Evolutionary conservation across 2,113 vertebrate species (phyloP).

Genomic region (Ariopsis seemanni): DNA sequence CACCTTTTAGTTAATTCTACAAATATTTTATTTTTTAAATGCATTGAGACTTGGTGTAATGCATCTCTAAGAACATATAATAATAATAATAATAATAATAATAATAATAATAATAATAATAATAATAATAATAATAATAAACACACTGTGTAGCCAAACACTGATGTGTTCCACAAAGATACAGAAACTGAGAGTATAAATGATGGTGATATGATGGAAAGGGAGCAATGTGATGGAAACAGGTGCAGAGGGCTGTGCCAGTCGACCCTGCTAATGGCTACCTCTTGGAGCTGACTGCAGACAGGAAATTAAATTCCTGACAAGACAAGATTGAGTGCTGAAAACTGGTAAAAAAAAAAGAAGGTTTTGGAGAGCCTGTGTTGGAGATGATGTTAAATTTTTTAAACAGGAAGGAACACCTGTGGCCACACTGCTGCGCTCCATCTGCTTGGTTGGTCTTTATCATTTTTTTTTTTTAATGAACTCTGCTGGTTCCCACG

Average conservation of each 20-base stretch:
- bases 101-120: too few species aligned
- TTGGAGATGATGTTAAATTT: background rate
- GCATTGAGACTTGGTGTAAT: too few species aligned
- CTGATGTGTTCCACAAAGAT: background rate
- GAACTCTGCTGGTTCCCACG: conserved; percentile 8
- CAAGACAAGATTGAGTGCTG: conserved; percentile 15
- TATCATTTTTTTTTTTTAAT: conserved; percentile 8
- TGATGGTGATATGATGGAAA: background rate
- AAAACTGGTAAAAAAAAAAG: background rate
- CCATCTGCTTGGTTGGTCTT: background rate
- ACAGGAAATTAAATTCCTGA: conserved; percentile 20
- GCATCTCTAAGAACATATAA: too few species aligned
- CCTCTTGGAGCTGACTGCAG: background rate
- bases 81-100: too few species aligned
- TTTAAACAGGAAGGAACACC: conserved; percentile 25
- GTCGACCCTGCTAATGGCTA: conserved; percentile 14
- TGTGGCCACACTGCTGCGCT: conserved; percentile 22
- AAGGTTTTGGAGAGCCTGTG: background rate
- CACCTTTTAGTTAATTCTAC: too few species aligned
- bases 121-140: too few species aligned
- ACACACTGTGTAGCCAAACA: too few species aligned
- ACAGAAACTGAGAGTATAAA: background rate
- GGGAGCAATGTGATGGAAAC: background rate
- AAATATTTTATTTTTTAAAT: too few species aligned
- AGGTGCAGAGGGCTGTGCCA: background rate